Evolutionary conservation across 1,140 invertebrate genomes (phyloP), one percentile per base, ranked within the genome.

Genomic region (Triops cancriformis): DNA sequence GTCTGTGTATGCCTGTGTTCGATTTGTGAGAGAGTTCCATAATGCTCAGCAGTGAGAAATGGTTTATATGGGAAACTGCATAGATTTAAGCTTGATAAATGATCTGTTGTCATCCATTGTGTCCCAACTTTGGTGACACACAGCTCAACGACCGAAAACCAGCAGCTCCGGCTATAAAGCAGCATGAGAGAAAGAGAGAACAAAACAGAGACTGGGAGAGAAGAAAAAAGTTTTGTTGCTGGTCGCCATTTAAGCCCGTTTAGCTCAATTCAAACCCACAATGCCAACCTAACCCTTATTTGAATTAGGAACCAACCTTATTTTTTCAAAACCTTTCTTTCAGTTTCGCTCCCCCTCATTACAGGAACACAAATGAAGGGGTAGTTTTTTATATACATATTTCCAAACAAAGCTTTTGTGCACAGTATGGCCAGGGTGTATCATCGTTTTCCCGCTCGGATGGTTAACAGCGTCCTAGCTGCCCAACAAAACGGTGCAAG

Each of bases 81-180:
- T 64, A 64, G 51, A 64, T 64, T 64, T 64, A 64, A 64, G 51
- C 51, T 64, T 64, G 51, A 64, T 64, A 64, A 64, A 64, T 64
- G 51, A 64, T 64, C 51, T 64, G 51, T 64, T 64, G 51, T 64
- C 51, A 64, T 64, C 18, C 51, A 64, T 64, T 64, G 51, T 64
- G 51, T 64, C 51, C 51, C 51, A 64, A 64, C 51, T 10, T 64
- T 18, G 51, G 51, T 23, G 51, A 64, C 51, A 64, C 51, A 64
- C 51, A 64, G 51, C 51, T 64, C 51, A 6, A 64, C 51, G 51
- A 64, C 51, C 14, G 23, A 23, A 64, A 64, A 64, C 51, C 51
- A 64, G 51, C 51, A 64, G 51, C 51, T 64, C 51, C 51, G 14
- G 10, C 51, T 64, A 64, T 64, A n/a, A 64, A 64, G 6, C 18